phyloP scores from a whole-genome alignment of 2,888 invertebrate genomes.

The Drosophila limbata region DNA sequence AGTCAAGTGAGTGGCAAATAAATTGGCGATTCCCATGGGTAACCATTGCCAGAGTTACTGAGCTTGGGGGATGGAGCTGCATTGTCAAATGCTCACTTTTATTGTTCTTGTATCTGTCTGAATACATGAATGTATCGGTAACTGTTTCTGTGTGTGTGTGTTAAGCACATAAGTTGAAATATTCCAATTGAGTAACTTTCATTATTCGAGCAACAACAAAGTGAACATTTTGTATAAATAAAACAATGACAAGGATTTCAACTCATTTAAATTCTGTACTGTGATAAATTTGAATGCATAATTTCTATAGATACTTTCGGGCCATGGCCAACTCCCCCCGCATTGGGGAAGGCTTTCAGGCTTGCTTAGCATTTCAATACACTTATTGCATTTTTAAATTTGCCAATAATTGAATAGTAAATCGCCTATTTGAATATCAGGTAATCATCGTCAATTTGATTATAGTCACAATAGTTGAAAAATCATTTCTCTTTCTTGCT shows the following conservation, averaged over 20 bases:
- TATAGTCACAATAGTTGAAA: background rate
- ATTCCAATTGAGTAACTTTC: slow-evolving; percentile 82
- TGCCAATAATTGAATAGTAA: slow-evolving; percentile 12
- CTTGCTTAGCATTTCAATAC: slow-evolving; percentile 47
- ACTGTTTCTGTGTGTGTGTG: slow-evolving; percentile 27
- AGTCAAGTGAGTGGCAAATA: slow-evolving; percentile 69
- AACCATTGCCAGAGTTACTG: slow-evolving; percentile 15
- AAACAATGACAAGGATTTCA: slow-evolving; percentile 77
- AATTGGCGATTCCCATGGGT: slow-evolving; percentile 78
- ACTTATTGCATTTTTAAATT: slow-evolving; percentile 49
- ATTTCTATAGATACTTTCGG: slow-evolving; percentile 64
- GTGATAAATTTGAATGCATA: slow-evolving; percentile 77
- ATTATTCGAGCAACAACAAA: slow-evolving; percentile 68
- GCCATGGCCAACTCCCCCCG: slow-evolving; percentile 2
- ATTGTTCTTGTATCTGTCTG: slow-evolving; percentile 50
- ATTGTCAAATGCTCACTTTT: slow-evolving; percentile 74
- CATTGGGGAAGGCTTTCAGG: slow-evolving; percentile 6
- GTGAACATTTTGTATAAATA: slow-evolving; percentile 72
- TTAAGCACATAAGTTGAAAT: slow-evolving; percentile 82
- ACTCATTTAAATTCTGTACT: slow-evolving; percentile 76
- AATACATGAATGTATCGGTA: slow-evolving; percentile 11
- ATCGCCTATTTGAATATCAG: background rate
- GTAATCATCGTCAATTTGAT: slow-evolving; percentile 2
- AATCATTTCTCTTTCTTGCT: slow-evolving; percentile 3
- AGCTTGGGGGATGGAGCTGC: slow-evolving; percentile 31